Evolutionary conservation across 1,140 invertebrate species (phyloP).

Genomic region (Holotrichia oblita): DNA sequence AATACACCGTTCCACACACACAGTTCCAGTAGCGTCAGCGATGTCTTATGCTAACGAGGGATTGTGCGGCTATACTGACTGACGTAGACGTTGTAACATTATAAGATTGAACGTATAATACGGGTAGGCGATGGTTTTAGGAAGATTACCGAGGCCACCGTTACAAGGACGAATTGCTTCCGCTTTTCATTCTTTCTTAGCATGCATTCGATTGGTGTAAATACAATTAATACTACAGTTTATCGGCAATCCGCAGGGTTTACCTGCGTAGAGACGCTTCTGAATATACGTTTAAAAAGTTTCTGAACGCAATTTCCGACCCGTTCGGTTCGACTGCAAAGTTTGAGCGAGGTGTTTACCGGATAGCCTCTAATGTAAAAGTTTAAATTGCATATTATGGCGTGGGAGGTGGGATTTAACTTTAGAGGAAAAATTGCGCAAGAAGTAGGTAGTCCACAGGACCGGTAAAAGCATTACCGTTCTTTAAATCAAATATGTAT

Average conservation of each 20-base stretch:
- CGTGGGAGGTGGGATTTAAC: background rate
- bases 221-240: no score
- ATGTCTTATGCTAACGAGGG: background rate
- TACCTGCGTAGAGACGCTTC: background rate
- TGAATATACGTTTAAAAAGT: constrained; percentile 17
- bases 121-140: background rate
- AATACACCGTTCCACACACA: no score
- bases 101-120: background rate
- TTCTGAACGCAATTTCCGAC: background rate
- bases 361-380: background rate
- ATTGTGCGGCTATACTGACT: background rate
- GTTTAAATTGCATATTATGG: constrained; percentile 9
- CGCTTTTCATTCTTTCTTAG: no score
- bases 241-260: background rate
- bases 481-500: no score
- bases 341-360: background rate
- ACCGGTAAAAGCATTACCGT: no score
- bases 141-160: background rate
- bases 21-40: background rate
- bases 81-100: background rate
- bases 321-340: background rate
- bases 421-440: no score
- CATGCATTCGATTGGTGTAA: no score
- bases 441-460: no score
- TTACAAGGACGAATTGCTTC: no score